Conservation (phyloP, 2,888 invertebrate genomes). For the Melanostoma mellinum region DNA sequence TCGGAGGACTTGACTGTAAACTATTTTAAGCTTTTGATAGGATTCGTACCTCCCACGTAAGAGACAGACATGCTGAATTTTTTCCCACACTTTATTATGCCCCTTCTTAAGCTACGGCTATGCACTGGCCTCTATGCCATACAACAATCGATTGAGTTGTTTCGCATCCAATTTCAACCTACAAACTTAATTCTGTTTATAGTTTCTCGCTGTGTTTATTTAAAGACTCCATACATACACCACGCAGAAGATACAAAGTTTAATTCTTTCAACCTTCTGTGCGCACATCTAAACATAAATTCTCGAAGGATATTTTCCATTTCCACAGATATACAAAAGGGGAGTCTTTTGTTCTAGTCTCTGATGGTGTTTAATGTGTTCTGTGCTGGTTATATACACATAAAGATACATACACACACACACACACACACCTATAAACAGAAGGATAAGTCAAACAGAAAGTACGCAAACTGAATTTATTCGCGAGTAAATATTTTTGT, state of each 20-base stretch:
- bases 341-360: background rate
- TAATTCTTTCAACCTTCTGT: slow-evolving; percentile 50
- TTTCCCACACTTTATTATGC: too few species aligned
- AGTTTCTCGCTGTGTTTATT: slow-evolving; percentile 52
- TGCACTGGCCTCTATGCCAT: slow-evolving; percentile 31
- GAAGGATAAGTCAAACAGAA: slow-evolving; percentile 50
- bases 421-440: background rate
- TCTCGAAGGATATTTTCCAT: slow-evolving; percentile 33
- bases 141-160: slow-evolving; percentile 66
- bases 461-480: slow-evolving; percentile 68
- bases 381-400: too few species aligned
- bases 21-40: too few species aligned
- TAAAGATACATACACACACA: background rate
- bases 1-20: too few species aligned
- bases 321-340: background rate
- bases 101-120: background rate
- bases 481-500: slow-evolving; percentile 69
- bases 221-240: slow-evolving; percentile 29
- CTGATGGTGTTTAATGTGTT: background rate
- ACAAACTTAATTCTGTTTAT: slow-evolving; percentile 19
- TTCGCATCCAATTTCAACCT: slow-evolving; percentile 47
- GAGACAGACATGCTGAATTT: background rate
- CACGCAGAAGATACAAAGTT: slow-evolving; percentile 44
- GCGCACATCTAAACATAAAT: slow-evolving; percentile 36
- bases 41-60: too few species aligned